phyloP scores from a whole-genome alignment of 2,113 vertebrate species.

The Natator depressus region DNA sequence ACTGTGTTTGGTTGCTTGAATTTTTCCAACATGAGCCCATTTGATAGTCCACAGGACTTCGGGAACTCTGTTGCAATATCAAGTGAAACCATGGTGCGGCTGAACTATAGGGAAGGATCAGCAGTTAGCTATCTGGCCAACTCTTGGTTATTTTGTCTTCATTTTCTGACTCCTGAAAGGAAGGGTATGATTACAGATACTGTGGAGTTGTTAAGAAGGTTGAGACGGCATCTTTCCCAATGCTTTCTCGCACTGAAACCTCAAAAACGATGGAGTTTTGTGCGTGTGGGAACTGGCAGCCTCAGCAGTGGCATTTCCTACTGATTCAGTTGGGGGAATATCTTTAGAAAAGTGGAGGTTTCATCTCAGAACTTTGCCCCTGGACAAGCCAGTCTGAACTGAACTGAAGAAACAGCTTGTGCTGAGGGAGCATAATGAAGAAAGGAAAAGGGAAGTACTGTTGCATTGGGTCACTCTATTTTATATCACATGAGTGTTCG shows the following conservation, averaged over 20 bases:
- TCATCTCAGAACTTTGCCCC: neutral
- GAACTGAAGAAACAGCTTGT: neutral
- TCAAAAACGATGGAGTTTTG: neutral
- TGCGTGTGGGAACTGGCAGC: neutral
- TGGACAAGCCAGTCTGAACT: neutral
- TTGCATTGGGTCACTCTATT: neutral
- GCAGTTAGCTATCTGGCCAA: too few relatives aligned
- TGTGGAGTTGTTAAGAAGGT: too few relatives aligned
- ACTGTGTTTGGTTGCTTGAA: too few relatives aligned
- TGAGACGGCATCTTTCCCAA: neutral
- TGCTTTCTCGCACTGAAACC: neutral
- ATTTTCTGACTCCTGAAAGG: too few relatives aligned
- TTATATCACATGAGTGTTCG: neutral
- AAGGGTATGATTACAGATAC: too few relatives aligned
- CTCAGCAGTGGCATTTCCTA: neutral
- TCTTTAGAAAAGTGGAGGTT: neutral
- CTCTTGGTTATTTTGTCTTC: too few relatives aligned
- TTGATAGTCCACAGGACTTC: too few relatives aligned
- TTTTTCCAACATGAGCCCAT: too few relatives aligned
- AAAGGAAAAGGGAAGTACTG: neutral
- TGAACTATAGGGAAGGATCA: too few relatives aligned
- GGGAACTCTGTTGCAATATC: too few relatives aligned
- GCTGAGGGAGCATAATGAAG: neutral
- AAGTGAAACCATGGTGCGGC: too few relatives aligned
- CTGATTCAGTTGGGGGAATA: fast-evolving